A percentile compares a stretch with the other conserved stretches of the same genome.
Evolutionary conservation across 2,797 vertebrate genomes (phyloP).

Genomic region (Nothura maculosa): DNA sequence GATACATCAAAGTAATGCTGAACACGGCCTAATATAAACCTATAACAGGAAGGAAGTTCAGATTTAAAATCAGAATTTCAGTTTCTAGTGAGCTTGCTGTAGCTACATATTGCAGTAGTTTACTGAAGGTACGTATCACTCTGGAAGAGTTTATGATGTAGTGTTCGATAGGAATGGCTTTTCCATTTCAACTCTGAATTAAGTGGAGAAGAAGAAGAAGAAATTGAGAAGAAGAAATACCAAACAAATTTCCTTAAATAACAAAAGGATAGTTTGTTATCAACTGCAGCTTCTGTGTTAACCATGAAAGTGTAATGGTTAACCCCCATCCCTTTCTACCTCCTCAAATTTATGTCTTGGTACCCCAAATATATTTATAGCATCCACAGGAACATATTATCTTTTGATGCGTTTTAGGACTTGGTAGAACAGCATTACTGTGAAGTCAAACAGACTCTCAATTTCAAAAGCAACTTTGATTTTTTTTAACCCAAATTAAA

Average conservation of each 20-base stretch:
- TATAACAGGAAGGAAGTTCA: constrained; percentile 15
- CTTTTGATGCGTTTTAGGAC: neutral
- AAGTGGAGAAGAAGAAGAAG: neutral
- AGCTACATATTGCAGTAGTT: neutral
- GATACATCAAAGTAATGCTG: constrained; percentile 53
- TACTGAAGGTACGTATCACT: neutral
- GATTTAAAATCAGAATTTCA: constrained; percentile 23
- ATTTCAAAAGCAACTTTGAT: neutral
- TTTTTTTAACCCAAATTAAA: neutral
- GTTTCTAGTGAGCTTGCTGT: neutral
- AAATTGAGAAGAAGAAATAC: neutral
- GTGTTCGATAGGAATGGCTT: neutral
- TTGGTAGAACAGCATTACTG: neutral
- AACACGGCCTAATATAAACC: neutral
- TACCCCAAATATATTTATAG: neutral
- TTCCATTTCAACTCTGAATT: neutral
- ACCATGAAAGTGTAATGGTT: neutral
- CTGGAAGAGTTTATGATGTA: neutral
- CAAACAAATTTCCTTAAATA: neutral
- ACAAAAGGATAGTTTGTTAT: neutral
- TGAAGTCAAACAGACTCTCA: neutral
- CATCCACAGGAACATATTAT: neutral
- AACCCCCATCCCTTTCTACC: neutral
- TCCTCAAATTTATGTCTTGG: neutral
- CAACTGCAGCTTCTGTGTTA: neutral